Evolutionary conservation across 2,113 vertebrate species (phyloP), one percentile per base, ranked within the genome.

Genomic region (Podarcis muralis): DNA sequence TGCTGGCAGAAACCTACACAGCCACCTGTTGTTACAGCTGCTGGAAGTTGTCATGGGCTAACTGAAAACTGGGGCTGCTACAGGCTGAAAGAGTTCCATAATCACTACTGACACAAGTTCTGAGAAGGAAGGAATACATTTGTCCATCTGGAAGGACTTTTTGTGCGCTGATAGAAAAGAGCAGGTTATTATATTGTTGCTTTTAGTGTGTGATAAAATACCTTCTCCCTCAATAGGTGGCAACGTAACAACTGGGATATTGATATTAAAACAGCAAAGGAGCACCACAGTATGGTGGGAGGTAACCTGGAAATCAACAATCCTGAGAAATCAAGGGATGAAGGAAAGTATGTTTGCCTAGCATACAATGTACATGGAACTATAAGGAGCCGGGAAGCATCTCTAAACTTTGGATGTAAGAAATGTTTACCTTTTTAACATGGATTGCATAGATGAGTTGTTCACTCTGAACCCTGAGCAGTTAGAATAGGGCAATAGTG

Each of bases 401-500:
- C 95, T 8, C 96, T 99, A 90, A 98, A 97, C 90, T 99, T 99
- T 90, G 99, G 99, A 95, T 98, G 99, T 99, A 97, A 98, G 99
- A 96, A 12, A 0, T 25, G n/a, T 8, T 91, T 93, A 81, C 16
- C 0, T 40, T 62, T 62, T 90, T 88, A 83, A 72, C 0, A 0
- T 72, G 78, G 16, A 35, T 74, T 62, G 20, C 72, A 71, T 27
- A 71, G 59, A 20, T 18, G 12, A 25, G 12, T 30, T 27, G 78
- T 76, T 62, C 59, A 62, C 59, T 62, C 59, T 18, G 59, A 62
- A 18, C 59, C 59, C 12, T 18, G 13, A 20, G 18, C 18, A 62
- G 59, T 18, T 62, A 62, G 18, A 62, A 62, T 62, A 18, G 59
- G 59, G 59, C 5, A 62, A 18, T 62, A 20, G 57, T 59, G 57